phyloP scores from a whole-genome alignment of 2,113 vertebrate species.

The Corythoichthys haematopterus region DNA sequence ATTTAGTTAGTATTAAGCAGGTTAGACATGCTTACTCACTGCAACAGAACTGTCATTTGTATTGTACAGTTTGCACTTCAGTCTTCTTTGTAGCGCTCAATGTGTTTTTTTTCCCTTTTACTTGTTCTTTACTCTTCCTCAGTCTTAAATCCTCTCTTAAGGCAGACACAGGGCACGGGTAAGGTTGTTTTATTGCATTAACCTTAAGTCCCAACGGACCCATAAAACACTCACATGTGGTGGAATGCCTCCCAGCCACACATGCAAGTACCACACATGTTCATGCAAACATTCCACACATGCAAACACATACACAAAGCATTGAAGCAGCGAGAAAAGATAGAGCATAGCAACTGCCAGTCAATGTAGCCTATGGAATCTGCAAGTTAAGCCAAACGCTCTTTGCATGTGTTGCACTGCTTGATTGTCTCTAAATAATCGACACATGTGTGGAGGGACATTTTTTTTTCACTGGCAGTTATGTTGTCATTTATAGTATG shows the following conservation, averaged over 20 bases:
- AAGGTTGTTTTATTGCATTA: conserved; percentile 66
- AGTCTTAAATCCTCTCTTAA: conserved; percentile 42
- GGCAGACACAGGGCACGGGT: conserved; percentile 48
- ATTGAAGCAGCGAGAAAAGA: conserved; percentile 33
- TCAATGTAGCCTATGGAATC: conserved; percentile 9
- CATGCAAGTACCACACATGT: conserved; percentile 14
- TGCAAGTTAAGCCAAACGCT: conserved; percentile 27
- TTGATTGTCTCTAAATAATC: conserved; percentile 1
- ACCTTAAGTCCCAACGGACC: conserved; percentile 56
- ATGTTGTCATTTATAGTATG: not conserved
- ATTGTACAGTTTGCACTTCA: conserved; percentile 24
- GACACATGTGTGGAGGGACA: too few species aligned
- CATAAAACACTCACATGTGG: conserved; percentile 67
- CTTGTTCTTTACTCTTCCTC: conserved; percentile 16
- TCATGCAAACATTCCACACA: conserved; percentile 24
- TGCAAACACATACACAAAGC: conserved; percentile 21
- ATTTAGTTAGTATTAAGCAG: conserved; percentile 11
- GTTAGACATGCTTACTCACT: conserved; percentile 8
- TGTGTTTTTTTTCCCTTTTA: not conserved
- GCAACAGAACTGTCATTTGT: conserved; percentile 17
- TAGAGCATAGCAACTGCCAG: conserved; percentile 32
- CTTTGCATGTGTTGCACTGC: conserved; percentile 16
- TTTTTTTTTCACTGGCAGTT: not conserved
- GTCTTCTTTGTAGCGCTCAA: not conserved
- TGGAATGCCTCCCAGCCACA: conserved; percentile 37